Conservation (phyloP, 2,888 invertebrate genomes). For the Mimas tiliae region DNA sequence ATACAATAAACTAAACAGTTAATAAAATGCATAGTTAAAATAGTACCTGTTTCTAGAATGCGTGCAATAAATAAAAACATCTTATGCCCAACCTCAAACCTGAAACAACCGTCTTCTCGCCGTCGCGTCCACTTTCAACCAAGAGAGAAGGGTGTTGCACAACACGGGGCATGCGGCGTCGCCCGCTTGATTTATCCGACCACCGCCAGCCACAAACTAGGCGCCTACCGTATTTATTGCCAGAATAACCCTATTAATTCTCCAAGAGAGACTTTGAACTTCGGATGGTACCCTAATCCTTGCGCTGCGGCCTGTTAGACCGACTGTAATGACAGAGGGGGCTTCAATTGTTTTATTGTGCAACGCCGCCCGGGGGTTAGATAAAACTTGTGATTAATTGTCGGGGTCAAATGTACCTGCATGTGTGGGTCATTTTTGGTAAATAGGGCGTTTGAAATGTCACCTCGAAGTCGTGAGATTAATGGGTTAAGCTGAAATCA, state of each 20-base stretch:
- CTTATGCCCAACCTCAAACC: background rate
- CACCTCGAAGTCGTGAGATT: background rate
- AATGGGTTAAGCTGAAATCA: background rate
- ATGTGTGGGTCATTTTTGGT: constrained; percentile 11
- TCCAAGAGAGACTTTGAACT: constrained; percentile 70
- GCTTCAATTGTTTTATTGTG: constrained; percentile 44
- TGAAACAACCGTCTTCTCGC: background rate
- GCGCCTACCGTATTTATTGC: constrained; percentile 80
- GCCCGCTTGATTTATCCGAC: constrained; percentile 79
- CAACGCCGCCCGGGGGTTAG: constrained; percentile 18
- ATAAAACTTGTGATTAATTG: constrained; percentile 23
- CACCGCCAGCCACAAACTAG: constrained; percentile 74
- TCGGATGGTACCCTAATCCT: constrained; percentile 54
- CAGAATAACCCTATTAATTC: constrained; percentile 83
- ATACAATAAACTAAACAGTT: no score
- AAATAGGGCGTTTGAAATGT: constrained; percentile 1
- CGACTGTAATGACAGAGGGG: constrained; percentile 52
- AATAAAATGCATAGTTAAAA: no score
- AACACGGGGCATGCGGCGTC: constrained; percentile 66
- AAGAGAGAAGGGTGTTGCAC: constrained; percentile 48
- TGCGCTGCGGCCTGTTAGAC: constrained; percentile 52
- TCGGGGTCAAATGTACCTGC: constrained; percentile 20
- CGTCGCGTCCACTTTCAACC: constrained; percentile 31
- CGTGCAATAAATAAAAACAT: background rate
- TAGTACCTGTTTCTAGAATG: no score